Conservation (phyloP, 2,797 vertebrate genomes). For the Chiroxiphia lanceolata region DNA sequence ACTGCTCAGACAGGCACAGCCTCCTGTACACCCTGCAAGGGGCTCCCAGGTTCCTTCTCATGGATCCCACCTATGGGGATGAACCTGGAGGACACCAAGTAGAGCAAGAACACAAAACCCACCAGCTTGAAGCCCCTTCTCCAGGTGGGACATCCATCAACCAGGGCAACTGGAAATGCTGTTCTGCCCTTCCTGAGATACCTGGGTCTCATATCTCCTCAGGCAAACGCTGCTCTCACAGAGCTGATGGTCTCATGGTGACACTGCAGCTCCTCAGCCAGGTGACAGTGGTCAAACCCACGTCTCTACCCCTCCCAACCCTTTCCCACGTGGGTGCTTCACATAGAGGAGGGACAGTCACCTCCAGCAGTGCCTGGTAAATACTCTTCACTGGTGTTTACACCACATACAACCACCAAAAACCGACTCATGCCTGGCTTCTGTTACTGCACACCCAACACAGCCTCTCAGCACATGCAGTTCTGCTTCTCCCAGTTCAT, state of each 20-base stretch:
- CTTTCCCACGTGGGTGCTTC: rapidly evolving
- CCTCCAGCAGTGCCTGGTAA: not conserved
- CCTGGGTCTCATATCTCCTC: rapidly evolving
- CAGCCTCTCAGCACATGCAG: not conserved
- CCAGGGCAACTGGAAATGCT: not conserved
- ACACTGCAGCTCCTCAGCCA: not conserved
- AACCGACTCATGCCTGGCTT: not conserved
- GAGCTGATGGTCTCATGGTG: not conserved
- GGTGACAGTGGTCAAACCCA: not conserved
- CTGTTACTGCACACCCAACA: not conserved
- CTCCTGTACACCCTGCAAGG: not conserved
- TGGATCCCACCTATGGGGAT: rapidly evolving
- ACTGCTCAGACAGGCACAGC: not conserved
- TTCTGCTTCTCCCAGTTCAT: not conserved
- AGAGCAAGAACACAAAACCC: not conserved
- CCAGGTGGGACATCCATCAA: not conserved
- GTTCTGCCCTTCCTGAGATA: rapidly evolving
- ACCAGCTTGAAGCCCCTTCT: not conserved
- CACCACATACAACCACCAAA: not conserved
- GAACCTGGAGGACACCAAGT: not conserved
- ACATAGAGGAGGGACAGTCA: not conserved
- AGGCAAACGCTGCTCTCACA: rapidly evolving
- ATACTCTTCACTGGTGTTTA: not conserved
- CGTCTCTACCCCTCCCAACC: not conserved
- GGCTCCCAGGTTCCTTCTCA: not conserved